Evolutionary conservation across 1,140 invertebrate genomes (phyloP).

Genomic region (Drosophila paulistorum): DNA sequence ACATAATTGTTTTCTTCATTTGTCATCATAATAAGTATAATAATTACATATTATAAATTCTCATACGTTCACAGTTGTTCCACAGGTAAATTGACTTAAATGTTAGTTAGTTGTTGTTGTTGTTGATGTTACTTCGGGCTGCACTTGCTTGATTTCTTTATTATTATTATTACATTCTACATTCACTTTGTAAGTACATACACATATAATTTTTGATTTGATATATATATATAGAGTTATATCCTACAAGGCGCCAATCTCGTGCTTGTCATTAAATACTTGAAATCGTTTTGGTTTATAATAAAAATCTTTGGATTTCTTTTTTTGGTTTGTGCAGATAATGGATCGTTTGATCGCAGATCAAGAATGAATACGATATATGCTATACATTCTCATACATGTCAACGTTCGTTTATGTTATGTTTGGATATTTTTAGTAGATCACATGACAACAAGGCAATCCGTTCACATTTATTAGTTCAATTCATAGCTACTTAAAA

Average conservation of each 20-base stretch:
- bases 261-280: constrained; percentile 8
- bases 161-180: neutral
- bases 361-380: constrained; percentile 5
- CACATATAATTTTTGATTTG: neutral
- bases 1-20: neutral
- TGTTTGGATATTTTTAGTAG: constrained; percentile 34
- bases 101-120: constrained; percentile 17
- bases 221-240: neutral
- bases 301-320: neutral
- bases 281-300: constrained; percentile 1
- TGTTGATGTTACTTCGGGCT: neutral
- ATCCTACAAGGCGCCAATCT: neutral
- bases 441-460: constrained; percentile 59
- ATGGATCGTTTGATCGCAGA: neutral
- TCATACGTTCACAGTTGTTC: constrained; percentile 44
- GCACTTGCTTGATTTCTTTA: neutral
- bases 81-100: constrained; percentile 48
- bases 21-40: constrained; percentile 25
- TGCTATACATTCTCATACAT: constrained; percentile 30
- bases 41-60: constrained; percentile 46
- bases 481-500: constrained; percentile 36
- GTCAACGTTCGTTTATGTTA: neutral
- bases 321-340: neutral
- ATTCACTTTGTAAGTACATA: neutral
- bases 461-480: constrained; percentile 27